These are phyloP conservation scores for Leptopterna dolabrata DNA, from an alignment of 2,888 invertebrate species.

Conservation along the genomic window DNA sequence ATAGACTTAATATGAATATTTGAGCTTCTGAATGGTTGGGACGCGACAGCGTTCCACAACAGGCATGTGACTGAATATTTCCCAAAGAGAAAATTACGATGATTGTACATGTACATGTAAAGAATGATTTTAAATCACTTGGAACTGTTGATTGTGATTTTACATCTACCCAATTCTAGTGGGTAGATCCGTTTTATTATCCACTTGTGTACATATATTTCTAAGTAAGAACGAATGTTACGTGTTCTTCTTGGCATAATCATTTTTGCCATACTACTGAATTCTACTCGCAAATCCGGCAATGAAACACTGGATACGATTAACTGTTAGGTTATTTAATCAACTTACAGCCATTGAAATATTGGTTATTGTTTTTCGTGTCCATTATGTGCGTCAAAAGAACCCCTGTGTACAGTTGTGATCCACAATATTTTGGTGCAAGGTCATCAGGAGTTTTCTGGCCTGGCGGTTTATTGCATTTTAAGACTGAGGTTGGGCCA, in stretches of 20 bases:
- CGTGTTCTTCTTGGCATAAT: too few species aligned
- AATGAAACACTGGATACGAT: too few species aligned
- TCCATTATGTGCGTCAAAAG: neutral
- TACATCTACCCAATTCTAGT: neutral
- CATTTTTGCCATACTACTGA: too few species aligned
- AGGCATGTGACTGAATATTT: neutral
- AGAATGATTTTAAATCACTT: neutral
- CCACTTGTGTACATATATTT: too few species aligned
- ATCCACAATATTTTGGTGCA: conserved; percentile 21
- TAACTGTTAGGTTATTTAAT: neutral
- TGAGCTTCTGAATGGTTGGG: neutral
- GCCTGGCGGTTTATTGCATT: conserved; percentile 54
- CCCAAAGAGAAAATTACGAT: neutral
- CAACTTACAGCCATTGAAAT: neutral
- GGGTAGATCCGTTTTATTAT: too few species aligned
- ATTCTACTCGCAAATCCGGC: too few species aligned
- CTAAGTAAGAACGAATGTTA: too few species aligned
- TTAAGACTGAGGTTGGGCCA: conserved; percentile 62
- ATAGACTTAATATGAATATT: neutral
- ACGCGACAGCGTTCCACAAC: neutral
- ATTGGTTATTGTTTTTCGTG: neutral
- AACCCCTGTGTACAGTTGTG: conserved; percentile 16
- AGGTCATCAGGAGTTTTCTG: neutral
- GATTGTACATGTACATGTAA: neutral
- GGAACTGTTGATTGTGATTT: neutral